Percentiles rank a stretch among this genome's conserved stretches.
Conservation (phyloP, 2,113 vertebrate species). For the Corydoras maculifer region DNA sequence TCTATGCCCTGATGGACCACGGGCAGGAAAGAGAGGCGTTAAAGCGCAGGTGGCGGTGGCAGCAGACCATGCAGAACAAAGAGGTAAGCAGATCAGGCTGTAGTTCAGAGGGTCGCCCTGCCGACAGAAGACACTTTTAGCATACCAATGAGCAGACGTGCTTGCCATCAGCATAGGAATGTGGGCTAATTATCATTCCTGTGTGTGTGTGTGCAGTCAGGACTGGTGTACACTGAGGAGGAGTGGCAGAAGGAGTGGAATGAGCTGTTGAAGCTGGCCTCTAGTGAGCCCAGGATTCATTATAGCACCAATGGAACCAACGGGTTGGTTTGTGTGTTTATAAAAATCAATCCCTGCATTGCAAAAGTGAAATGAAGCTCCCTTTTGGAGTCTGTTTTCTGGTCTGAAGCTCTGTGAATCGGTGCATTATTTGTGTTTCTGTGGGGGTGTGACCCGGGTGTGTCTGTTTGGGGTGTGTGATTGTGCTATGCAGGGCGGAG, state of each 20-base stretch:
- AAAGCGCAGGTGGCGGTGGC: conserved; percentile 89
- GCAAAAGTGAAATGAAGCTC: no score
- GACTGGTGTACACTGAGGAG: conserved; percentile 92
- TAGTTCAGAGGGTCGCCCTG: not conserved
- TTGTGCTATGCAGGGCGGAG: conserved; percentile 65
- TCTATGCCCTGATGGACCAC: conserved; percentile 86
- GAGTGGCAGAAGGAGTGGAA: conserved; percentile 99
- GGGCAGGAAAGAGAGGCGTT: conserved; percentile 82
- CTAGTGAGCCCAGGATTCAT: conserved; percentile 84
- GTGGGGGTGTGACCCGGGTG: not conserved
- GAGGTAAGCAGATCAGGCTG: conserved; percentile 67
- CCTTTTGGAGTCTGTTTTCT: no score
- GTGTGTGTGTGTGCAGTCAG: conserved; percentile 68
- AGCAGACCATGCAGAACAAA: conserved; percentile 96
- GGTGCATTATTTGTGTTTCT: not conserved
- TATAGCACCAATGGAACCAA: conserved; percentile 75
- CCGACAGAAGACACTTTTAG: not conserved
- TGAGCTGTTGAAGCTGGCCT: conserved; percentile 83
- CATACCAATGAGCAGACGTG: not conserved
- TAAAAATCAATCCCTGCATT: not conserved
- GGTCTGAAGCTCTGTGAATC: not conserved
- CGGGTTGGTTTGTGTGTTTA: conserved; percentile 62
- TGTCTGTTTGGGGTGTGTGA: not conserved
- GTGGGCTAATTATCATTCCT: conserved; percentile 5
- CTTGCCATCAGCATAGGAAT: not conserved